These are phyloP conservation scores for Chaetophractus vellerosus DNA, from an alignment of 2,797 vertebrate species.

Conservation along the genomic window DNA sequence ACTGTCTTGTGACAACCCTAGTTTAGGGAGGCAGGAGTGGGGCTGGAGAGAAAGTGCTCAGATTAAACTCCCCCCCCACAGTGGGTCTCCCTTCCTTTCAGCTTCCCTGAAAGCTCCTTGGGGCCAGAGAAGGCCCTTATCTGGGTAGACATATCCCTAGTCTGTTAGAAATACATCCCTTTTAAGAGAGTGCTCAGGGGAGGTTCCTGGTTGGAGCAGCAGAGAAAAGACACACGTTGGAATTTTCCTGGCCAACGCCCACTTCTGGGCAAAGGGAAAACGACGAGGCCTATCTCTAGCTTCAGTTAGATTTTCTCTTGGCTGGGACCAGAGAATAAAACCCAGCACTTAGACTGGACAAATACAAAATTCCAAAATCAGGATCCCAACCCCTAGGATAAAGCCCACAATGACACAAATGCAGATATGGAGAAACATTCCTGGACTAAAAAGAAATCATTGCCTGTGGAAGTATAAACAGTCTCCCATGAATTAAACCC, in stretches of 20 bases:
- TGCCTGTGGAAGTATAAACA: slow-evolving; percentile 76
- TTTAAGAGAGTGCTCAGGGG: slow-evolving; percentile 78
- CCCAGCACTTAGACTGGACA: slow-evolving; percentile 75
- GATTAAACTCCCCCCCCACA: slow-evolving; percentile 67
- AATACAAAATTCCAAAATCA: slow-evolving; percentile 80
- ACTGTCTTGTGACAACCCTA: neutral
- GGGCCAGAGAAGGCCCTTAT: slow-evolving; percentile 56
- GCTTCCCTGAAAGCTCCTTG: slow-evolving; percentile 63
- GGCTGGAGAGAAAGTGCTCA: slow-evolving; percentile 73
- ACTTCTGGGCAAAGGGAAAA: slow-evolving; percentile 84
- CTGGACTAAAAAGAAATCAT: slow-evolving; percentile 76
- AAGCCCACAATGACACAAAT: slow-evolving; percentile 80
- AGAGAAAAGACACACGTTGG: slow-evolving; percentile 85
- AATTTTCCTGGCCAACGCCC: slow-evolving; percentile 78
- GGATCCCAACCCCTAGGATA: slow-evolving; percentile 52
- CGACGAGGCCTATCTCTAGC: slow-evolving; percentile 40
- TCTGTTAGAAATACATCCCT: slow-evolving; percentile 79
- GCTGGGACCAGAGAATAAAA: slow-evolving; percentile 20
- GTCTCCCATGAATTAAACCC: slow-evolving; percentile 68
- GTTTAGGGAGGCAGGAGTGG: slow-evolving; percentile 58
- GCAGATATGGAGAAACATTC: slow-evolving; percentile 78
- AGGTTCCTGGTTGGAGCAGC: slow-evolving; percentile 82
- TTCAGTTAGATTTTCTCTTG: slow-evolving; percentile 33
- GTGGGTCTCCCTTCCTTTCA: slow-evolving; percentile 66
- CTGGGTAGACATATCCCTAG: slow-evolving; percentile 72